phyloP scores from a whole-genome alignment of 2,888 invertebrate genomes.

The Drosophila sordidula region DNA sequence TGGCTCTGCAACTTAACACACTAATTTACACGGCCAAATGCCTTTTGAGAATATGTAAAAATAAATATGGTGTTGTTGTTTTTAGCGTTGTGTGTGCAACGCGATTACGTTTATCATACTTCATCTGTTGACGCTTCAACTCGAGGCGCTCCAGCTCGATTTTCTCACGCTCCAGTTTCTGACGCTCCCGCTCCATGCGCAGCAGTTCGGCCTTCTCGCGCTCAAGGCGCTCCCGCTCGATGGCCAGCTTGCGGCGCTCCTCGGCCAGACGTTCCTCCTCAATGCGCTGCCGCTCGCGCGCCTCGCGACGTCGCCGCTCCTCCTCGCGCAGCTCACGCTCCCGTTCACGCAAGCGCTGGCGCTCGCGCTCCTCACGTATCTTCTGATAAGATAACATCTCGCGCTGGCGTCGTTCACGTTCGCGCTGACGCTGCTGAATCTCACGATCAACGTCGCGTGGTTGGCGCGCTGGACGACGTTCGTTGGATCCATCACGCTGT shows the following conservation, averaged over 20 bases:
- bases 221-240: conserved; percentile 95
- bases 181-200: conserved; percentile 93
- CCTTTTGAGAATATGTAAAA: conserved; percentile 51
- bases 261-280: conserved; percentile 93
- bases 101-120: conserved; percentile 85
- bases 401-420: conserved; percentile 84
- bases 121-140: conserved; percentile 91
- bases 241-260: conserved; percentile 91
- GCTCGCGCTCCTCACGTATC: conserved; percentile 92
- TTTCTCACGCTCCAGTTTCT: conserved; percentile 91
- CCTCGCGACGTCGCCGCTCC: conserved; percentile 91
- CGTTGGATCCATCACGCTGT: conserved; percentile 60
- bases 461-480: conserved; percentile 64
- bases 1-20: conserved; percentile 67
- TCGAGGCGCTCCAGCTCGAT: conserved; percentile 93
- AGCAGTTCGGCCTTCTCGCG: conserved; percentile 94
- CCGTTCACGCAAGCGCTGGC: conserved; percentile 92
- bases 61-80: conserved; percentile 67
- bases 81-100: conserved; percentile 59
- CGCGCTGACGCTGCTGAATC: conserved; percentile 79
- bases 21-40: conserved; percentile 65
- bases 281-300: conserved; percentile 92
- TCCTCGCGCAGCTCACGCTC: conserved; percentile 93
- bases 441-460: conserved; percentile 76
- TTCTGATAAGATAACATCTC: conserved; percentile 92